These are phyloP conservation scores for Macrochelys suwanniensis DNA, from an alignment of 2,797 vertebrate species.

Conservation along the genomic window DNA sequence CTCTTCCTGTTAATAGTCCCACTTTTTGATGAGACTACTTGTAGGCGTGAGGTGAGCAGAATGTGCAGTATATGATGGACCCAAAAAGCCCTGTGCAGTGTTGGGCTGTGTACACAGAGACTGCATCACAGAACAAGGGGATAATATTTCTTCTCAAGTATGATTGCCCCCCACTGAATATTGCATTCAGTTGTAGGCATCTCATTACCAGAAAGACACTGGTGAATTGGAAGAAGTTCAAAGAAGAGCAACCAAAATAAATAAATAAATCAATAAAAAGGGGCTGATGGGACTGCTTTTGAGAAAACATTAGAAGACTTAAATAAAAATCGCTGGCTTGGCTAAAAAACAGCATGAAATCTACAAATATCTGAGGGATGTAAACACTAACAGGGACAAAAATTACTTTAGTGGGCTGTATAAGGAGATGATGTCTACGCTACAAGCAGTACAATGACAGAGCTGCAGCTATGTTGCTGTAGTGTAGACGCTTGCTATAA, in stretches of 20 bases:
- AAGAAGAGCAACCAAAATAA: not conserved
- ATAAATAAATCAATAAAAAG: not conserved
- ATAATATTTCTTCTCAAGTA: constrained; percentile 56
- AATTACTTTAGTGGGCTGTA: not conserved
- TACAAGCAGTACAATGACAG: not conserved
- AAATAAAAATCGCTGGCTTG: not conserved
- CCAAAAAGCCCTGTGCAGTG: not conserved
- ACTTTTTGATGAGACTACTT: not conserved
- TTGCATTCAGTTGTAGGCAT: not conserved
- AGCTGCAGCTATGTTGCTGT: not conserved
- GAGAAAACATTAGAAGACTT: not conserved
- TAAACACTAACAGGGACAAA: not conserved
- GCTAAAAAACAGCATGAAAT: not conserved
- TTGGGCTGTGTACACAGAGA: constrained; percentile 28
- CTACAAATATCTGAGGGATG: not conserved
- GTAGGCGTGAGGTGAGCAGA: not conserved
- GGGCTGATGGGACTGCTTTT: not conserved
- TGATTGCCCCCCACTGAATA: constrained; percentile 38
- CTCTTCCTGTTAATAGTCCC: not conserved
- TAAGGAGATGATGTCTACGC: not conserved
- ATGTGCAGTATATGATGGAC: not conserved
- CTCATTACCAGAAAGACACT: constrained; percentile 24
- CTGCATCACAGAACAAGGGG: not conserved
- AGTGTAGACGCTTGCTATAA: not conserved
- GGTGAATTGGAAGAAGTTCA: not conserved